phyloP scores from a whole-genome alignment of 2,888 invertebrate genomes.

The Philaethria dido region DNA sequence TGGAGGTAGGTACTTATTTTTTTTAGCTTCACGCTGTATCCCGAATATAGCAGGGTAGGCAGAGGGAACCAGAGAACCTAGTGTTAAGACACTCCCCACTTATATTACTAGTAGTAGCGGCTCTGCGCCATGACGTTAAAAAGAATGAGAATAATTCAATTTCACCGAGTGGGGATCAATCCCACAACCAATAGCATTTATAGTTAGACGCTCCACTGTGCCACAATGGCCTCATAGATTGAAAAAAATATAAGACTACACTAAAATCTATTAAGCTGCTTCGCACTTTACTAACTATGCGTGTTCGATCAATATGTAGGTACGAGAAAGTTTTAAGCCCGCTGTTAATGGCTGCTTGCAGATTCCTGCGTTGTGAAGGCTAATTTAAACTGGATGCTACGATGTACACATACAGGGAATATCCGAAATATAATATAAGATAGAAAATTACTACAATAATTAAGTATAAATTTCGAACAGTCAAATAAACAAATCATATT shows the following conservation, averaged over 20 bases:
- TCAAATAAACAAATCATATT: neutral
- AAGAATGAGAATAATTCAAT: too few relatives aligned
- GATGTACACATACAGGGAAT: slow-evolving; percentile 50
- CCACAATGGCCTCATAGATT: too few relatives aligned
- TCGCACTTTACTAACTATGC: slow-evolving; percentile 15
- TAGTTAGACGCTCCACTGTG: too few relatives aligned
- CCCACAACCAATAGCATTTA: too few relatives aligned
- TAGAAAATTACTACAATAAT: neutral
- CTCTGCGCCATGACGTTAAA: too few relatives aligned
- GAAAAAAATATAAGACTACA: neutral
- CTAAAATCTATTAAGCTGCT: slow-evolving; percentile 1
- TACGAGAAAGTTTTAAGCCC: slow-evolving; percentile 58
- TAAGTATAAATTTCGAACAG: neutral
- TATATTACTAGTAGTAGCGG: too few relatives aligned
- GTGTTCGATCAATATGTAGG: slow-evolving; percentile 30
- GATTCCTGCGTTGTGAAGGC: slow-evolving; percentile 65
- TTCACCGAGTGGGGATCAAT: too few relatives aligned
- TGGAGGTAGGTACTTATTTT: too few relatives aligned
- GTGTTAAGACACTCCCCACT: too few relatives aligned
- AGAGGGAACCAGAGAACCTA: too few relatives aligned
- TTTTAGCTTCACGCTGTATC: neutral
- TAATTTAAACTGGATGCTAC: slow-evolving; percentile 71
- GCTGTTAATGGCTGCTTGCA: slow-evolving; percentile 45
- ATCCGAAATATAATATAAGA: slow-evolving; percentile 23
- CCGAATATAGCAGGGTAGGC: too few relatives aligned